These are phyloP conservation scores for Stenotaenia linearis DNA, from an alignment of 2,888 invertebrate genomes.

Conservation along the genomic window DNA sequence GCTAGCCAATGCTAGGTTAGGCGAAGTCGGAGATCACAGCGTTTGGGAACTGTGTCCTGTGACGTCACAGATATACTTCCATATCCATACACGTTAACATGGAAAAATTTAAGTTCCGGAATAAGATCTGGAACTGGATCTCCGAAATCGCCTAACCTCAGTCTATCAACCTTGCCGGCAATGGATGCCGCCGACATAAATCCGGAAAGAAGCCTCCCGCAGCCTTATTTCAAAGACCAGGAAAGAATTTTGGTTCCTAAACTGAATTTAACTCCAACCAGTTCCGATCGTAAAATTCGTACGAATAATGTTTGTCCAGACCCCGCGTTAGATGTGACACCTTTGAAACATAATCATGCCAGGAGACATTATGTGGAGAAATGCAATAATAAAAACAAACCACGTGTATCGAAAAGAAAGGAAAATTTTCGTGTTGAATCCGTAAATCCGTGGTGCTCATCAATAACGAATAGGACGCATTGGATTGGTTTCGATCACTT, in stretches of 20 bases:
- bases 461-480: neutral
- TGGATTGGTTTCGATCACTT: neutral
- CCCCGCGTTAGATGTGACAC: constrained; percentile 17
- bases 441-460: neutral
- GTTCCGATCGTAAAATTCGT: neutral
- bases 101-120: too few species aligned
- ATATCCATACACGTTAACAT: too few species aligned
- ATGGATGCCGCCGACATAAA: neutral
- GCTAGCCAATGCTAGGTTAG: too few species aligned
- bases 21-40: too few species aligned
- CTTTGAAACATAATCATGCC: neutral
- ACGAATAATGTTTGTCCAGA: neutral
- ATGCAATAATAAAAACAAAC: neutral
- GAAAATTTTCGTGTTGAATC: neutral
- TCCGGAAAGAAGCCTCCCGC: neutral
- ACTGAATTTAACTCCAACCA: neutral
- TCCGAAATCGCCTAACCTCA: too few species aligned
- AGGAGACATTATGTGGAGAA: neutral
- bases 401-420: neutral
- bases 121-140: too few species aligned
- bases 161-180: too few species aligned
- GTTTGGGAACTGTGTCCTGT: too few species aligned
- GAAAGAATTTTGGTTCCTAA: neutral
- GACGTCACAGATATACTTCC: too few species aligned
- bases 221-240: neutral